A percentile compares a stretch with the other conserved stretches of the same genome.
These are phyloP conservation scores for Hemiprocne comata DNA, from an alignment of 2,113 vertebrate species.

Conservation along the genomic window DNA sequence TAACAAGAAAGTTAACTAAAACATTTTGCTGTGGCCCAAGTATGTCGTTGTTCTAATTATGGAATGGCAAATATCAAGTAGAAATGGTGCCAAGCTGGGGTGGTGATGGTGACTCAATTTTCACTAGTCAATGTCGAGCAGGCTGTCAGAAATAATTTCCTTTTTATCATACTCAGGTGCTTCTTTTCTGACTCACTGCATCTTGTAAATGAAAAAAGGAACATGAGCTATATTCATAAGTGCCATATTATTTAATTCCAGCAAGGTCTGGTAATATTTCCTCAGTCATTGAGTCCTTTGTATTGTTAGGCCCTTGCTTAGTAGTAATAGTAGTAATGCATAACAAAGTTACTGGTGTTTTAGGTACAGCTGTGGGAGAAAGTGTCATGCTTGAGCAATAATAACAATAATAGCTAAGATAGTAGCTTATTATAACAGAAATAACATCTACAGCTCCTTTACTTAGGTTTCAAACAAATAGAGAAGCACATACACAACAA, in stretches of 20 bases:
- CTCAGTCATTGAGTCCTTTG: background rate
- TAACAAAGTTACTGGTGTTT: background rate
- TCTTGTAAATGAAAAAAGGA: constrained; percentile 34
- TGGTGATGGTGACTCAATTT: constrained; percentile 41
- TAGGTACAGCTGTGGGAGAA: background rate
- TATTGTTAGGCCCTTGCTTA: background rate
- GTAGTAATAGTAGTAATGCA: background rate
- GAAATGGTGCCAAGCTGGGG: background rate
- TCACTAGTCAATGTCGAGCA: background rate
- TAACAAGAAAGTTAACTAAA: constrained; percentile 13
- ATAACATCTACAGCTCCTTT: background rate
- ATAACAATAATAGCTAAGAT: background rate
- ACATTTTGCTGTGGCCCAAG: background rate
- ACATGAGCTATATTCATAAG: background rate
- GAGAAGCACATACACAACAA: background rate
- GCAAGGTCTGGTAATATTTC: background rate
- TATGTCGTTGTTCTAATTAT: constrained; percentile 25
- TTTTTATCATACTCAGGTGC: background rate
- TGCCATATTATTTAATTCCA: constrained; percentile 10
- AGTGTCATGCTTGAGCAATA: background rate
- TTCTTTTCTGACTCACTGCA: constrained; percentile 40
- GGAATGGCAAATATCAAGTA: constrained; percentile 37
- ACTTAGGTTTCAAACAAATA: background rate
- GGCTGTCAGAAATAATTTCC: constrained; percentile 30
- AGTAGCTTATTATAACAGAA: background rate